Base-by-base conservation (phyloP, 2,113 vertebrate genomes). In the Petaurus breviceps region DNA sequence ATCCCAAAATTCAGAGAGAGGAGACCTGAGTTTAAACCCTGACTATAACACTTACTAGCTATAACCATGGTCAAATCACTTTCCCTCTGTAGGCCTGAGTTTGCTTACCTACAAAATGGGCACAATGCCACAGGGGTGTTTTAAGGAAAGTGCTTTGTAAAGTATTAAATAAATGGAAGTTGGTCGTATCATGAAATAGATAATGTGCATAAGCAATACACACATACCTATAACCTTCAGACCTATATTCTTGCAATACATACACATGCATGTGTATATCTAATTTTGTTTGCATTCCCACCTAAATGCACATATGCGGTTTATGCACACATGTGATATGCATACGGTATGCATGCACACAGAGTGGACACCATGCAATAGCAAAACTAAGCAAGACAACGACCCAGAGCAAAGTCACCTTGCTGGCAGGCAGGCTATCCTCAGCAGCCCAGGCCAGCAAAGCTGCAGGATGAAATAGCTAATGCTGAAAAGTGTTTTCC, bases 391-490 rank as follows among this genome's bases (percentile, higher is more conserved):
- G 31, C 51, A 12, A 90, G 37, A 95, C 93, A 91, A 68, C 0
- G 90, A 94, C 25, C 50, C 5, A 26, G 23, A 9, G 23, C 68
- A 95, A 96, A 98, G 68, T 94, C 95, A 96, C 25, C 6, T 52
- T 95, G 31, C 77, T 12, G 91, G 51, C 28, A 90, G 91, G 51
- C 25, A 84, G 51, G 49, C 11, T 61, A 43, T 55, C 53, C 26
- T 93, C 49, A 57, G 52, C 68, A 25, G 16, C 31, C 95, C 95
- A 0, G 46, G 51, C 19, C 0, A 31, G n/a, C 51, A 90, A 0
- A 28, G 9, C 47, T 90, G 51, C 3, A 94, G 4, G 91, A 95
- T 96, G 90, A 95, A 95, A 95, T 46, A 49, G 3, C 37, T 10
- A 93, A 51, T 16, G 25, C 31, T 91, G 26, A 95, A 95, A 93